phyloP scores from a whole-genome alignment of 2,113 vertebrate genomes.

The Chlamydotis undulata region DNA sequence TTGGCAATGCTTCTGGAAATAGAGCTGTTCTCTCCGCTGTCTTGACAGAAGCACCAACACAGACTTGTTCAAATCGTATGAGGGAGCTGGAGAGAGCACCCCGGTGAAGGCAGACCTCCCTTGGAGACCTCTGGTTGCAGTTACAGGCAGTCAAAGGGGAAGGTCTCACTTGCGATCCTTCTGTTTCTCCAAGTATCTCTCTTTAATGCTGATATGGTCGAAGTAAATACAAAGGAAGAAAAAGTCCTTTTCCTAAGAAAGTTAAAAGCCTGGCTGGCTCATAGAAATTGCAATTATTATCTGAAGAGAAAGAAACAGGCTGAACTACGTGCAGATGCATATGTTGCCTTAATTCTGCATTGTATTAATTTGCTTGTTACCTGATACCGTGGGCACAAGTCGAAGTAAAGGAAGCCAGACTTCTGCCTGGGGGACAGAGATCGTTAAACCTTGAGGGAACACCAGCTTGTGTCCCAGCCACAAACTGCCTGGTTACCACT shows the following conservation, averaged over 20 bases:
- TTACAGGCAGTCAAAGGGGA: neutral
- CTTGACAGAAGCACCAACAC: neutral
- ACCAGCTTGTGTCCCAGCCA: neutral
- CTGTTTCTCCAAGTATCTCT: neutral
- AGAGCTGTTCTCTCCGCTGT: neutral
- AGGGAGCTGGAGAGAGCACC: neutral
- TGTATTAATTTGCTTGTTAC: neutral
- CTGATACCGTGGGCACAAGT: fast-evolving
- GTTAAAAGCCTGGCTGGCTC: neutral
- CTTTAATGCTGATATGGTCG: neutral
- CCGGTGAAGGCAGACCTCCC: neutral
- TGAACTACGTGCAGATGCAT: neutral
- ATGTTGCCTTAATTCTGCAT: neutral
- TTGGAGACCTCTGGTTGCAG: neutral
- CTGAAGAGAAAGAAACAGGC: neutral
- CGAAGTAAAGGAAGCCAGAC: neutral
- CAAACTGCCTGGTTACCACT: no score
- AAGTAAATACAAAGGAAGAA: neutral
- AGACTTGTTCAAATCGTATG: neutral
- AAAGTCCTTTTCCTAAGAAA: neutral
- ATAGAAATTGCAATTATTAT: neutral
- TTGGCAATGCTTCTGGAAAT: neutral
- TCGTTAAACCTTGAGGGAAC: neutral
- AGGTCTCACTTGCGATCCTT: neutral
- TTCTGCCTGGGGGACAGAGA: neutral